Percentiles rank a stretch among this genome's conserved stretches.
phyloP scores from a whole-genome alignment of 2,113 vertebrate species.

The Boulengeromyrus knoepffleri region DNA sequence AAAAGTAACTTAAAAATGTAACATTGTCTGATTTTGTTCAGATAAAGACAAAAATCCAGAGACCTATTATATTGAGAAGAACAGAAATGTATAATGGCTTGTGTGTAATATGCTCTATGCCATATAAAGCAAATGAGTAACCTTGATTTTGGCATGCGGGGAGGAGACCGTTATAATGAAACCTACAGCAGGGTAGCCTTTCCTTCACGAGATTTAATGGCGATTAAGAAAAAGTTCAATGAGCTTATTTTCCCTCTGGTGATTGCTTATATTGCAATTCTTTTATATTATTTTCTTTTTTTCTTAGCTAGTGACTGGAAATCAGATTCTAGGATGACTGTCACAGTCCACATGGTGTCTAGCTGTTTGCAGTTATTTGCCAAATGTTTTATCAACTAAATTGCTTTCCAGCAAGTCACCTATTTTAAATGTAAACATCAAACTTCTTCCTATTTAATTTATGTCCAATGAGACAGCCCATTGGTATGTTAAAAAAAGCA shows the following conservation, averaged over 20 bases:
- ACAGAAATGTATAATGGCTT: not conserved
- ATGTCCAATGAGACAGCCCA: not conserved
- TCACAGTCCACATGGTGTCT: not conserved
- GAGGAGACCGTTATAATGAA: not conserved
- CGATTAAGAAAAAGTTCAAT: constrained; percentile 12
- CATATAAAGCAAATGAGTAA: not conserved
- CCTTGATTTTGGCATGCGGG: not conserved
- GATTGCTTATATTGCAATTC: constrained; percentile 16
- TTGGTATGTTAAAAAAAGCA: not conserved
- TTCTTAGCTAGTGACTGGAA: not conserved
- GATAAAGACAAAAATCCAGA: not conserved
- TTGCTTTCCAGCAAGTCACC: constrained; percentile 1
- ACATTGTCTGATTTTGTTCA: not conserved
- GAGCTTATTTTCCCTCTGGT: constrained; percentile 8
- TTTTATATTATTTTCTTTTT: not conserved
- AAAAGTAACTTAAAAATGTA: not conserved
- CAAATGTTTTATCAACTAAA: constrained; percentile 16
- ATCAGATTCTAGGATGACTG: constrained; percentile 14
- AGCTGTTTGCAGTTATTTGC: not conserved
- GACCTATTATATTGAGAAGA: not conserved
- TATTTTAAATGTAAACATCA: constrained; percentile 1
- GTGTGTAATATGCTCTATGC: not conserved
- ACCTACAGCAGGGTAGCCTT: not conserved
- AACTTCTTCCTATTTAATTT: constrained; percentile 5
- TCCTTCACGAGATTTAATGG: constrained; percentile 3